Percentiles rank a stretch among this genome's conserved stretches.
Conservation (phyloP, 2,888 invertebrate genomes). For the Sminthurides aquaticus region DNA sequence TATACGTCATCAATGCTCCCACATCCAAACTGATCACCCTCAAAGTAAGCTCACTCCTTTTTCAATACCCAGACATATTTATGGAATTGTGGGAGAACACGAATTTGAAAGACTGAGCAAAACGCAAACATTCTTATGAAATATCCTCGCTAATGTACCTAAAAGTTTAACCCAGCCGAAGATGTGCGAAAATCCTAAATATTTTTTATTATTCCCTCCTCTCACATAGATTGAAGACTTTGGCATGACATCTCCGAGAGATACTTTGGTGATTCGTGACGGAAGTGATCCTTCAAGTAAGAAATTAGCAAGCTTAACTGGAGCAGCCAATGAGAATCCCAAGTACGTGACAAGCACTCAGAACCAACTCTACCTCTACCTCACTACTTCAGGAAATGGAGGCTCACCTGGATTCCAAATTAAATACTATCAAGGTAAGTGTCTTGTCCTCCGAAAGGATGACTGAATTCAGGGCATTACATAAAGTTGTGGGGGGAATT, state of each 20-base stretch:
- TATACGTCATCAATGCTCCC: slow-evolving; percentile 84
- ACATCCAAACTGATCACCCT: slow-evolving; percentile 85
- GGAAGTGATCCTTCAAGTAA: slow-evolving; percentile 80
- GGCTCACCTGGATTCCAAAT: slow-evolving; percentile 85
- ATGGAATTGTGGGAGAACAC: neutral
- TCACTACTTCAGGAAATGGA: slow-evolving; percentile 82
- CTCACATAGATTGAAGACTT: slow-evolving; percentile 68
- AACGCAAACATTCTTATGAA: too few relatives aligned
- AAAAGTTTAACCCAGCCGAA: too few relatives aligned
- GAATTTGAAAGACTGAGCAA: too few relatives aligned
- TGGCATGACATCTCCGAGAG: slow-evolving; percentile 71
- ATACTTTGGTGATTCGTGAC: slow-evolving; percentile 82
- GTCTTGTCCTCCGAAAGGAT: too few relatives aligned
- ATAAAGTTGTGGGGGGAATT: neutral
- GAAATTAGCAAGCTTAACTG: slow-evolving; percentile 74
- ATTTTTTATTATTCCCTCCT: too few relatives aligned
- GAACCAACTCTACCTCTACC: slow-evolving; percentile 79
- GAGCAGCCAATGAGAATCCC: slow-evolving; percentile 66
- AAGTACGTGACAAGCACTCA: slow-evolving; percentile 83
- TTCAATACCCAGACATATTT: neutral
- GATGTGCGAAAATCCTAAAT: too few relatives aligned
- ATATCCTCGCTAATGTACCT: too few relatives aligned
- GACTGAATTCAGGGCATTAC: neutral
- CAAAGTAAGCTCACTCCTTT: slow-evolving; percentile 53
- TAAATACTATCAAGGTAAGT: slow-evolving; percentile 64